Conservation (phyloP, 2,113 vertebrate species). For the Grammomys surdaster region DNA sequence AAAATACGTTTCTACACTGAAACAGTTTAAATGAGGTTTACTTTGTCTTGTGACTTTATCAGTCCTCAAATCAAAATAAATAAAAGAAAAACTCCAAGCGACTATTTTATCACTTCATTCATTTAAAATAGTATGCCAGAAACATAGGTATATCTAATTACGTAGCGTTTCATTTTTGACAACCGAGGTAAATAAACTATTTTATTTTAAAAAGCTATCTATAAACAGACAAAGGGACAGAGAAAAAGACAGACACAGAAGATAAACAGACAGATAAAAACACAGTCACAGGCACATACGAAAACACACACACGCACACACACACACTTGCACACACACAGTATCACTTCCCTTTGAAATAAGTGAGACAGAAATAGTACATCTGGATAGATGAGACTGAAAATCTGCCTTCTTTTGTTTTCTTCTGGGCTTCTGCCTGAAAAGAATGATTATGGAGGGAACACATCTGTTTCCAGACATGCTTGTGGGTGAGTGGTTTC, state of each 20-base stretch:
- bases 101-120: neutral
- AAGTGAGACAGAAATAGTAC: neutral
- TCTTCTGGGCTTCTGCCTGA: neutral
- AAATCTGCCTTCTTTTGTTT: neutral
- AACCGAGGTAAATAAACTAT: neutral
- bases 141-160: neutral
- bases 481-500: neutral
- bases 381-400: neutral
- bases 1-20: neutral
- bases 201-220: neutral
- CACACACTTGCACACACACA: neutral
- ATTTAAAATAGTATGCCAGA: neutral
- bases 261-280: neutral
- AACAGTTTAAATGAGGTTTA: neutral
- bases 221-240: neutral
- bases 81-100: neutral
- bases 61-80: neutral
- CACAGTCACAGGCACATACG: neutral
- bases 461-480: slow-evolving; percentile 7
- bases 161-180: neutral
- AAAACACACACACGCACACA: neutral
- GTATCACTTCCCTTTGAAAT: neutral
- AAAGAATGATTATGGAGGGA: slow-evolving; percentile 9
- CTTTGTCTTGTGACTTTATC: neutral
- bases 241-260: neutral